Evolutionary conservation across 2,113 vertebrate genomes (phyloP), one percentile per base, ranked within the genome.

Genomic region (Seriola dumerili): DNA sequence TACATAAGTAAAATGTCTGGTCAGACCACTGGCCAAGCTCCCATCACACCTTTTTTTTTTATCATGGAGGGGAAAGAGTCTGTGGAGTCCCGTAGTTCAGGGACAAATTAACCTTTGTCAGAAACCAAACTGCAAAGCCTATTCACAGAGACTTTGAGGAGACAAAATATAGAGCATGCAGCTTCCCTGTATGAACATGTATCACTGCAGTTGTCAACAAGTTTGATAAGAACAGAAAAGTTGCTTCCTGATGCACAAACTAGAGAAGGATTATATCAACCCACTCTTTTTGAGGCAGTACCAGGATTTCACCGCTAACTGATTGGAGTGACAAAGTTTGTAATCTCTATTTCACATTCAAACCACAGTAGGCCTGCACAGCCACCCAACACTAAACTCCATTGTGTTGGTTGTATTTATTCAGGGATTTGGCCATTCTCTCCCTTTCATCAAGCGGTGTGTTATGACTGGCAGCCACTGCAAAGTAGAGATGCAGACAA

Each of bases 401-500:
- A 23, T 57, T 72, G 69, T 57, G 67, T 72, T 32, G 34, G 54
- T 62, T 57, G 17, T 81, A 75, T 82, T 87, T 78, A 70, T 82
- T 66, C 50, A 59, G 59, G 80, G 76, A 64, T 64, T 58, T 90
- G 84, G 76, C 78, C 19, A n/a, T 55, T 58, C 63, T 48, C 61
- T 71, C 70, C 80, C 69, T 84, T 67, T 90, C 85, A 92, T 86
- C 84, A 87, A 48, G 64, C 50, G 13, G 21, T 40, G 23, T 92
- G 88, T 91, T 89, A 73, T 88, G 81, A 90, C 84, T 91, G 91
- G 86, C 83, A 2, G 78, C 67, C 54, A 34, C 59, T 55, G 55
- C 84, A 71, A 86, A 71, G 71, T 9, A 75, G 63, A 84, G 80
- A 87, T 58, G 19, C 77, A 32, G 86, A 92, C 79, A 84, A 92